Base-by-base conservation (phyloP, 2,888 invertebrate genomes). In the Ochropleura leucogaster region DNA sequence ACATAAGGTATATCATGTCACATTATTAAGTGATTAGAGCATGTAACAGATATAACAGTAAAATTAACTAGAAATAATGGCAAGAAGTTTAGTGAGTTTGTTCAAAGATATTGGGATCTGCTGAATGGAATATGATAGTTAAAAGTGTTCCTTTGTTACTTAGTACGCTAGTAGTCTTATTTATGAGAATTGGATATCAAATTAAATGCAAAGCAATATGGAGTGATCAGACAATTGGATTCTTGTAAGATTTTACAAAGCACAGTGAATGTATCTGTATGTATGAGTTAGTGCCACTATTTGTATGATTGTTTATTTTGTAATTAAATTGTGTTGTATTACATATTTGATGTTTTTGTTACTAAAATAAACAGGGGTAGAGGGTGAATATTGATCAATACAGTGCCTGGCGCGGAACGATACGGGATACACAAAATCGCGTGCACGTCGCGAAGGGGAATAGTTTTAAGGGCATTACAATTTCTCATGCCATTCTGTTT, bases 271-370 rank as follows among this genome's bases (percentile, higher is more conserved):
- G 69, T 64, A 84, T 71, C 49, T 82, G 30, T 30, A 30, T 30
- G 30, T 30, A 30, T 30, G 72, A 73, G 66, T 85, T 84, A 68
- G 69, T 67, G 64, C 67, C 85, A 82, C 65, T 77, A 68, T 89
- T 88, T 87, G 83, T 87, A 88, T 80, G 72, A 81, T 80, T 82
- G 85, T 85, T 84, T 84, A 84, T 83, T 86, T 87, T 89, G 53
- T 89, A 85, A 90, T 88, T 87, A 89, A 89, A 89, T 76, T 85
- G 71, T 87, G 83, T 88, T 89, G 71, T 86, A 87, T 84, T 77
- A 84, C 77, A 79, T 68, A 73, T 53, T 74, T 66, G 67, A 66
- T 79, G 76, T 85, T 83, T 89, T 83, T 80, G 73, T 83, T 80
- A 62, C 18, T 71, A 77, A 68, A 63, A 62, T 67, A 63, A 77